A percentile compares a stretch with the other conserved stretches of the same genome.
These are phyloP conservation scores for Stenolophus ochropezus DNA, from an alignment of 2,888 invertebrate genomes.

Conservation along the genomic window DNA sequence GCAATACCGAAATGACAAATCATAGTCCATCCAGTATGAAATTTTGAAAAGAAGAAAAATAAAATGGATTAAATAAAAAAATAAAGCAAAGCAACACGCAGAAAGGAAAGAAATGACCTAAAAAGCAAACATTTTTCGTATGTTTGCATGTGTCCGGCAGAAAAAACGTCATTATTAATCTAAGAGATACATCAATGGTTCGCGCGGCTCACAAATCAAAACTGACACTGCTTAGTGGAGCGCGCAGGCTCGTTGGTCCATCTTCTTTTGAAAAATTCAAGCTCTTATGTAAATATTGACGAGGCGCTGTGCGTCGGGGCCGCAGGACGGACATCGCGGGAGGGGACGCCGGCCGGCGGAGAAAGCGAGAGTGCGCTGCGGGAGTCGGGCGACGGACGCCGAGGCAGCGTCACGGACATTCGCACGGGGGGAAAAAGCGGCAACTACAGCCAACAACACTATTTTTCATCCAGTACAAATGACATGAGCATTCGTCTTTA, in stretches of 20 bases:
- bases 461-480: neutral
- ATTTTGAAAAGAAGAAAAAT: constrained; percentile 54
- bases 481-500: neutral
- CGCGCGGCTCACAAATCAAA: constrained; percentile 56
- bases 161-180: constrained; percentile 59
- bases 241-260: constrained; percentile 58
- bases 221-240: constrained; percentile 57
- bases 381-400: too few relatives aligned
- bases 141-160: constrained; percentile 56
- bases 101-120: constrained; percentile 50
- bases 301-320: constrained; percentile 59
- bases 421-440: too few relatives aligned
- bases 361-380: constrained; percentile 39
- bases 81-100: constrained; percentile 38
- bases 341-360: too few relatives aligned
- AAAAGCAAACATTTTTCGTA: constrained; percentile 59
- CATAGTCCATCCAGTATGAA: constrained; percentile 42
- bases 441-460: neutral
- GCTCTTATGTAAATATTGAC: constrained; percentile 64
- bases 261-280: constrained; percentile 63
- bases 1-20: constrained; percentile 51
- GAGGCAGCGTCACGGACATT: too few relatives aligned
- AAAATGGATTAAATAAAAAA: constrained; percentile 56
- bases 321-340: constrained; percentile 31
- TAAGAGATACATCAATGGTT: constrained; percentile 59